Evolutionary conservation across 2,888 invertebrate genomes (phyloP), one percentile per base, ranked within the genome.

Genomic region (Ophion obscuratus): DNA sequence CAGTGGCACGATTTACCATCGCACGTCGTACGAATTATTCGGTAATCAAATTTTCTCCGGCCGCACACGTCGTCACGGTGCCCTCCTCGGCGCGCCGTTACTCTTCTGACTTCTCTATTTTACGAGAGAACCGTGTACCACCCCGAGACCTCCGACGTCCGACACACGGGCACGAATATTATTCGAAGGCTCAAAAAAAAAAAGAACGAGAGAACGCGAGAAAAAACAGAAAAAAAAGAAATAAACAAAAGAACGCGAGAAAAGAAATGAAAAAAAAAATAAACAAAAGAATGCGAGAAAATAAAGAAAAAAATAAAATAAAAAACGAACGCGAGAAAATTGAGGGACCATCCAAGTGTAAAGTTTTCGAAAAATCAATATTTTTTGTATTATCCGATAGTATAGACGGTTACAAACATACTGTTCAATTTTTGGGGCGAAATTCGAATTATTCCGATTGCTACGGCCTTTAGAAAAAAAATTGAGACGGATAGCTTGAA

Each of bases 1-100:
- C 47, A 14, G 47, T 47, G 47, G n/a, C 91, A 91, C 92, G 93
- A 93, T 93, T 93, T 92, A 67, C 93, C 92, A 93, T 93, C 82
- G 81, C 93, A 93, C 93, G 94, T 93, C 90, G 91, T 90, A 92
- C 93, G 93, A 93, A 94, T 94, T 94, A 94, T 93, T 94, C 93
- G 92, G 93, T 94, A 93, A 94, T 94, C 93, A 94, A 93, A 93
- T 94, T 93, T 93, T 91, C 89, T 90, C 84, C 64, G 81, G 73
- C 71, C 71, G 11, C 36, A 57, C 57, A 74, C 74, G 74, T 74
- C 71, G 70, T 76, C 80, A 66, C 79, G 80, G 61, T 66, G 73
- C 81, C 31, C 79, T 70, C 88, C 36, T 53, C 68, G 44, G 27
- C 73, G 24, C 79, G 57, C 64, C 83, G 66, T 86, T 84, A 76